phyloP scores from a whole-genome alignment of 30 jellyfish, hydroid and myxozoan species.

The Catostylus mosaicus region DNA sequence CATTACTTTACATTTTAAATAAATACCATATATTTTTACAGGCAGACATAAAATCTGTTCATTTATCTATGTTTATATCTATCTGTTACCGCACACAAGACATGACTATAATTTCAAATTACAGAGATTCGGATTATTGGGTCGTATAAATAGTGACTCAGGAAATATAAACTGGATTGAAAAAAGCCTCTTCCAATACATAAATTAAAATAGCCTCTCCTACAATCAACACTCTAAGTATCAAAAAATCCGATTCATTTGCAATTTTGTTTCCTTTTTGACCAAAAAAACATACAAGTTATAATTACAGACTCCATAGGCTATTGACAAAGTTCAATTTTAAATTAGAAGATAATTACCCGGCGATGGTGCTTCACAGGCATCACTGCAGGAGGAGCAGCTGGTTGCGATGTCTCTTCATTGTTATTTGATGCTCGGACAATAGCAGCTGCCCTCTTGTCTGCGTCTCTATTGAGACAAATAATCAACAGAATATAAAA shows the following conservation, averaged over 20 bases:
- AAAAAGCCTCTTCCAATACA: background rate
- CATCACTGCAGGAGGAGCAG: slow-evolving; percentile 23
- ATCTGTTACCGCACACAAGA: too few relatives aligned
- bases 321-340: background rate
- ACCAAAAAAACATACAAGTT: background rate
- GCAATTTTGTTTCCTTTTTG: too few relatives aligned
- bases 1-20: too few relatives aligned
- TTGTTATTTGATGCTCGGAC: slow-evolving; percentile 52
- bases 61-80: too few relatives aligned
- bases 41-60: too few relatives aligned
- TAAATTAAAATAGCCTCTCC: background rate
- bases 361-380: slow-evolving; percentile 34
- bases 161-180: background rate
- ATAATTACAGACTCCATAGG: background rate
- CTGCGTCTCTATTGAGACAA: slow-evolving; percentile 65
- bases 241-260: too few relatives aligned
- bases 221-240: background rate
- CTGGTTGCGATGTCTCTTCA: slow-evolving; percentile 31
- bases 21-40: too few relatives aligned
- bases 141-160: too few relatives aligned
- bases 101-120: too few relatives aligned
- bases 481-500: too few relatives aligned
- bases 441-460: slow-evolving; percentile 65
- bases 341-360: background rate
- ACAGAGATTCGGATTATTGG: too few relatives aligned